These are phyloP conservation scores for Eucriotettix oculatus DNA, from an alignment of 2,888 invertebrate species.

Conservation along the genomic window DNA sequence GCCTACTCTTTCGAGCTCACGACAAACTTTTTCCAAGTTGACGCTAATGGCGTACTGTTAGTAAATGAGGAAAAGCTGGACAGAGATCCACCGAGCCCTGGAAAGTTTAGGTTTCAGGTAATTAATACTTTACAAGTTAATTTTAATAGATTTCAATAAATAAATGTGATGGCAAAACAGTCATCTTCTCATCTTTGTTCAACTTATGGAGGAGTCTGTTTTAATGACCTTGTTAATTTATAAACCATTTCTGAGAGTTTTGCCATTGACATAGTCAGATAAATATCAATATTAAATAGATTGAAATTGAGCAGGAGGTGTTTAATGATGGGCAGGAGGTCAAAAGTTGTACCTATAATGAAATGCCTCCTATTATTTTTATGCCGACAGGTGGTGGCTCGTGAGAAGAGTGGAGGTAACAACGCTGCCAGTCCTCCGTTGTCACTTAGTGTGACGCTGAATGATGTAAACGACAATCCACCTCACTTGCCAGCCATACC, in stretches of 20 bases:
- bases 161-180: no score
- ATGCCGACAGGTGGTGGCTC: slow-evolving; percentile 49
- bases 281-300: no score
- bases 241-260: no score
- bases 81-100: slow-evolving; percentile 71
- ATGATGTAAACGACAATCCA: slow-evolving; percentile 77
- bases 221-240: no score
- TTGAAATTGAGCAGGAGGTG: no score
- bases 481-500: slow-evolving; percentile 63
- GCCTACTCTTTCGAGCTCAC: slow-evolving; percentile 70
- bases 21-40: slow-evolving; percentile 50
- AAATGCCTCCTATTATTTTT: not conserved
- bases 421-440: slow-evolving; percentile 75
- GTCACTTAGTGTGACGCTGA: slow-evolving; percentile 54
- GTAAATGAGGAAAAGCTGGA: slow-evolving; percentile 74
- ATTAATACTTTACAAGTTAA: slow-evolving; percentile 2
- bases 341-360: not conserved
- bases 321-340: no score
- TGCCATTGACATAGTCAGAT: no score
- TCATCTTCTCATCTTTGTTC: no score
- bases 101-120: slow-evolving; percentile 69
- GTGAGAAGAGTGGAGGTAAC: slow-evolving; percentile 59
- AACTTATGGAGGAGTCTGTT: no score
- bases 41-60: slow-evolving; percentile 49
- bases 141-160: no score